These are phyloP conservation scores for Rhinolophus sinicus DNA, from an alignment of 2,113 vertebrate genomes.

Conservation along the genomic window DNA sequence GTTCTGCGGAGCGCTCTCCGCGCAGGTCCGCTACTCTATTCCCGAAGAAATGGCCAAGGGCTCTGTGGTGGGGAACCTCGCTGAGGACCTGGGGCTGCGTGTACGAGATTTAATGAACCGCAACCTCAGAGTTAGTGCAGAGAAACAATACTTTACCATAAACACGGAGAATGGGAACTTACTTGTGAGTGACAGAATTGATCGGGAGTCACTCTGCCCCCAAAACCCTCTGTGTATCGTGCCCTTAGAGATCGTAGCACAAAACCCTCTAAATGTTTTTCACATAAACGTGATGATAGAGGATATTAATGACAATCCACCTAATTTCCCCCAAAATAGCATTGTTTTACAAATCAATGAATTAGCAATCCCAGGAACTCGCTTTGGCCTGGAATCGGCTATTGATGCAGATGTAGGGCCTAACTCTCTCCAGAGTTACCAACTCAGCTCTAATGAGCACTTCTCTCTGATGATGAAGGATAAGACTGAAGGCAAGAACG, in stretches of 20 bases:
- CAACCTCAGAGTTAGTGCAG: constrained; percentile 70
- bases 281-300: constrained; percentile 83
- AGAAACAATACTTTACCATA: constrained; percentile 72
- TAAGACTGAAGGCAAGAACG: constrained; percentile 79
- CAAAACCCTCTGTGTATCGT: constrained; percentile 80
- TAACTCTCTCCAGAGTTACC: constrained; percentile 87
- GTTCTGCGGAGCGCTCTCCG: constrained; percentile 58
- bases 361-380: constrained; percentile 75
- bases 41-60: constrained; percentile 81
- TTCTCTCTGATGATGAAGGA: constrained; percentile 82
- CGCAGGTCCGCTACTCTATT: constrained; percentile 79
- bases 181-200: constrained; percentile 84
- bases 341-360: constrained; percentile 84
- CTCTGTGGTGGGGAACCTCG: constrained; percentile 81
- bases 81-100: constrained; percentile 78
- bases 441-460: constrained; percentile 79
- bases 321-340: constrained; percentile 76
- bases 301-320: constrained; percentile 89
- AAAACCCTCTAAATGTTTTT: constrained; percentile 88
- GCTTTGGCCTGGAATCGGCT: constrained; percentile 79
- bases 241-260: constrained; percentile 84
- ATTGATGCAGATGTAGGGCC: constrained; percentile 83
- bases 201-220: constrained; percentile 77
- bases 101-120: constrained; percentile 58
- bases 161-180: constrained; percentile 80